phyloP scores from a whole-genome alignment of 2,113 vertebrate species.

The Mustela lutreola region DNA sequence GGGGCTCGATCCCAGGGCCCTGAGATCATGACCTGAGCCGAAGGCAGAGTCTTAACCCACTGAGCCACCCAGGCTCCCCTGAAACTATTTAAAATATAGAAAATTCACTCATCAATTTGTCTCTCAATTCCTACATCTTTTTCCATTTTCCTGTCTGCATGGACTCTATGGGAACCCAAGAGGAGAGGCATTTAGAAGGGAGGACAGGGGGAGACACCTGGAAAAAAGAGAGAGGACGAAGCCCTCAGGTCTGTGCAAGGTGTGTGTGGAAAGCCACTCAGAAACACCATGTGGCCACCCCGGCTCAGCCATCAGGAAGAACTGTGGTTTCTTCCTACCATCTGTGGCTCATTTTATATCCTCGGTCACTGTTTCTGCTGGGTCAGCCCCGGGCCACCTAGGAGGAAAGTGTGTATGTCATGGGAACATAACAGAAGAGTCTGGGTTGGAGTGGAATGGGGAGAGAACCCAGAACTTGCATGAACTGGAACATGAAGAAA shows the following conservation, averaged over 20 bases:
- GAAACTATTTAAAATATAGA: not conserved
- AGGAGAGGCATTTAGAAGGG: not conserved
- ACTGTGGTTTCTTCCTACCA: not conserved
- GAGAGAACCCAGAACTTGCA: not conserved
- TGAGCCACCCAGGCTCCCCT: too few species aligned
- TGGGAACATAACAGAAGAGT: not conserved
- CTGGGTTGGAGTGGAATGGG: not conserved
- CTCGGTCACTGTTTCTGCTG: not conserved
- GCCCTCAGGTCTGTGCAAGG: not conserved
- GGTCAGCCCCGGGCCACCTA: not conserved
- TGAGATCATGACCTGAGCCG: too few species aligned
- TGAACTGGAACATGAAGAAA: not conserved
- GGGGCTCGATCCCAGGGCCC: too few species aligned
- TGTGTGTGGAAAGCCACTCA: not conserved
- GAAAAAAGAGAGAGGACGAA: not conserved
- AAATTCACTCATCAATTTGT: not conserved
- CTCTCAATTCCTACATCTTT: not conserved
- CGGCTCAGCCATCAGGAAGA: not conserved
- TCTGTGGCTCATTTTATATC: not conserved
- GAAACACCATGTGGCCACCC: rapidly evolving
- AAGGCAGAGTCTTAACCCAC: too few species aligned
- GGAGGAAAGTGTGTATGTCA: not conserved
- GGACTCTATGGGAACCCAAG: not conserved
- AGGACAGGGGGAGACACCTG: not conserved
- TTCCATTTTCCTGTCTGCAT: not conserved